Evolutionary conservation across 1,140 invertebrate species (phyloP).

Genomic region (Zaprionus camerounensis): DNA sequence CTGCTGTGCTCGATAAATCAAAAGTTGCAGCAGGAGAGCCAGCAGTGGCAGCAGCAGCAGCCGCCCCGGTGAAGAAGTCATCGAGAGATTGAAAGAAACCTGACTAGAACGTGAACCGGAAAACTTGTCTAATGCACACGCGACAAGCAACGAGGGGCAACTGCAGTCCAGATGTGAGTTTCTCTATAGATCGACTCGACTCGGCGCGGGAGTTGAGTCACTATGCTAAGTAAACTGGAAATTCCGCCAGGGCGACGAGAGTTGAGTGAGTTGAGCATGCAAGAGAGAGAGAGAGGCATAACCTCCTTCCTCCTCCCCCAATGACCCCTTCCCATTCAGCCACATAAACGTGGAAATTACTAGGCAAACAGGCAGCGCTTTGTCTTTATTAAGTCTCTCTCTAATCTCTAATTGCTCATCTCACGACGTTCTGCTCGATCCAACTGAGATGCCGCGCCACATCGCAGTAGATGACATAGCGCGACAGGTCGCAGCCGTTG

Average conservation of each 20-base stretch:
- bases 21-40: constrained; percentile 1
- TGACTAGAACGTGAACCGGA: neutral
- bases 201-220: constrained; percentile 26
- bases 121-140: constrained; percentile 33
- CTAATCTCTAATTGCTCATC: constrained; percentile 4
- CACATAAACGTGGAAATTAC: constrained; percentile 15
- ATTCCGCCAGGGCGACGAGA: constrained; percentile 42
- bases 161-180: constrained; percentile 10
- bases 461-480: constrained; percentile 76
- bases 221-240: constrained; percentile 62
- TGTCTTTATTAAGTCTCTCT: constrained; percentile 19
- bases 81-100: constrained; percentile 11
- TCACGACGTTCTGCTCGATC: constrained; percentile 55
- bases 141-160: constrained; percentile 35
- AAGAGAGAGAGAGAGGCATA: neutral
- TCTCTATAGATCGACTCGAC: constrained; percentile 5
- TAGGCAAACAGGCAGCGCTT: constrained; percentile 40
- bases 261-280: constrained; percentile 6
- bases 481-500: constrained; percentile 57
- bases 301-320: neutral
- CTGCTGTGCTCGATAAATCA: constrained; percentile 19
- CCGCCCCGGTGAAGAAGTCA: constrained; percentile 11
- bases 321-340: neutral
- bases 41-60: constrained; percentile 15
- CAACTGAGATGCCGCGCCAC: constrained; percentile 61